phyloP scores from a whole-genome alignment of 2,797 vertebrate species.

The Serranus cabrilla region DNA sequence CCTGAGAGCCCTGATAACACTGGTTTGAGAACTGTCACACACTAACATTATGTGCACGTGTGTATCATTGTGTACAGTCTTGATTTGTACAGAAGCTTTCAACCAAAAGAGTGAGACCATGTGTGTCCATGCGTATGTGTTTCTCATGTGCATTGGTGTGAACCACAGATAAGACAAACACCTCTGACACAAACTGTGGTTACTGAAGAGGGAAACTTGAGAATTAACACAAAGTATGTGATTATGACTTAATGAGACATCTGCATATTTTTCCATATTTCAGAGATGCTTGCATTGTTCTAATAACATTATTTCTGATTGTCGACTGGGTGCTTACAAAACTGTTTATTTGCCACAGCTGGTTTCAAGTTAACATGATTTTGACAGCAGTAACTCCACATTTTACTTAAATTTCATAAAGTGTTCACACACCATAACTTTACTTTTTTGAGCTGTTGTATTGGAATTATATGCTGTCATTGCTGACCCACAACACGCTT shows the following conservation, averaged over 20 bases:
- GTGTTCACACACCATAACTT: not conserved
- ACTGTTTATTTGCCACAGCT: not conserved
- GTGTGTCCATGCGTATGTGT: constrained; percentile 6
- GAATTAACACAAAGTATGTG: not conserved
- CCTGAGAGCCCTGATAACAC: constrained; percentile 48
- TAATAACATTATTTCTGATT: not conserved
- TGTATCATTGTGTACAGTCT: not conserved
- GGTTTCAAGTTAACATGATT: not conserved
- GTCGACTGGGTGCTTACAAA: not conserved
- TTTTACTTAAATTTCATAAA: not conserved
- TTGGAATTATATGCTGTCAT: not conserved
- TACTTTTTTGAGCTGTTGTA: not conserved
- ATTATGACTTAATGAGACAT: constrained; percentile 20
- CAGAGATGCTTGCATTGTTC: constrained; percentile 1
- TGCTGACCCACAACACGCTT: not conserved
- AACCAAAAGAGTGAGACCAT: not conserved
- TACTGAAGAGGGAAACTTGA: constrained; percentile 23
- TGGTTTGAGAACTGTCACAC: constrained; percentile 16
- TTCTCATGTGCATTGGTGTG: constrained; percentile 34
- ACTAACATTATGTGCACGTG: not conserved
- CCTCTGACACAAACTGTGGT: constrained; percentile 8
- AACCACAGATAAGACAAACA: constrained; percentile 44
- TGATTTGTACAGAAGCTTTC: constrained; percentile 23
- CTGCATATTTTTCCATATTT: constrained; percentile 8
- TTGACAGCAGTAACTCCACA: not conserved